Percentiles rank a stretch among this genome's conserved stretches.
Evolutionary conservation across 2,113 vertebrate genomes (phyloP).

Genomic region (Scopus umbretta): DNA sequence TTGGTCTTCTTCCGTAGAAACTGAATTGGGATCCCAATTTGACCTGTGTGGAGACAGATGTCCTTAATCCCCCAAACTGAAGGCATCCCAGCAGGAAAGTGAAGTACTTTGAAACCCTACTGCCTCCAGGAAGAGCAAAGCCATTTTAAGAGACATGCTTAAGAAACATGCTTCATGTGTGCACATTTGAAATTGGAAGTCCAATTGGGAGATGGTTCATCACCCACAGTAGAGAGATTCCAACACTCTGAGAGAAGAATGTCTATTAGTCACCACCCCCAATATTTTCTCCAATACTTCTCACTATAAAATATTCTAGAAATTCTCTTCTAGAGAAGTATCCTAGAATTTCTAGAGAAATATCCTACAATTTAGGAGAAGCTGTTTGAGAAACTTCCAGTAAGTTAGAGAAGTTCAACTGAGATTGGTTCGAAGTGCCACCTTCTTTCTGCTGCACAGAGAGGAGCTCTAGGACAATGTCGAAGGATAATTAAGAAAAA

Average conservation of each 20-base stretch:
- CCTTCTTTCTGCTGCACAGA: neutral
- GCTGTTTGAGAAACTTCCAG: neutral
- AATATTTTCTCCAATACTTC: neutral
- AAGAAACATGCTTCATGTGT: neutral
- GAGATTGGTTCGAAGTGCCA: neutral
- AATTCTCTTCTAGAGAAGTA: too few species aligned
- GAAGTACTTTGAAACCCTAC: neutral
- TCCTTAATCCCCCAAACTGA: neutral
- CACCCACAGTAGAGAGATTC: accelerated
- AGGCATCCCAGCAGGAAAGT: neutral
- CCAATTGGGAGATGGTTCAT: neutral
- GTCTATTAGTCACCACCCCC: neutral
- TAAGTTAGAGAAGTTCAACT: neutral
- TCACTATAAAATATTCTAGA: neutral
- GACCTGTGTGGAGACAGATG: neutral
- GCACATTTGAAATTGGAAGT: neutral
- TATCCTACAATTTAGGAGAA: neutral
- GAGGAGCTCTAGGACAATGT: neutral
- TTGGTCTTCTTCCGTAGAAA: neutral
- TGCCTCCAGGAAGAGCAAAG: neutral
- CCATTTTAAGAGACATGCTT: neutral
- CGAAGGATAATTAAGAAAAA: neutral
- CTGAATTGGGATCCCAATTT: neutral
- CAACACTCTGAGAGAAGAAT: neutral
- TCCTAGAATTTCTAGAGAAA: too few species aligned